Evolutionary conservation across 1,140 invertebrate genomes (phyloP), one percentile per base, ranked within the genome.

Genomic region (Asobara japonica): DNA sequence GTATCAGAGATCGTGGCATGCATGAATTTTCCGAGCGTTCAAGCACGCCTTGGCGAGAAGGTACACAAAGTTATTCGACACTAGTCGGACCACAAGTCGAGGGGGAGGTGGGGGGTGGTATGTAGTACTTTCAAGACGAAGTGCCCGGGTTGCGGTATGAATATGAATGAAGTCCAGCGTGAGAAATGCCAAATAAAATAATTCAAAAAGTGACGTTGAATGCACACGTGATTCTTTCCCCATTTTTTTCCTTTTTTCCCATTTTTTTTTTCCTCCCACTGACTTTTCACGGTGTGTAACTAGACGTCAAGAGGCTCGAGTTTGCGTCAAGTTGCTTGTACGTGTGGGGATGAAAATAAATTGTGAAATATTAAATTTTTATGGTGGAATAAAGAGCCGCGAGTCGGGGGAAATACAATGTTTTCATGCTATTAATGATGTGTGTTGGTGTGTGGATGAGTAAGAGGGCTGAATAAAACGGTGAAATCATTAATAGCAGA

Each of bases 141-240:
- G 78, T 80, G 74, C 75, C 68, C 61, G 73, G 38, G 65, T 76
- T 69, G 69, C 66, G 76, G 60, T 76, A 82, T 84, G 82, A 84
- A 84, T 84, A 84, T 82, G 79, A 84, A 84, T 82, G 79, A 82
- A 66, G 33, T 18, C 48, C 18, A 31, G 11, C 61, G 69, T 61
- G 68, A 75, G 75, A 82, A 82, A 76, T 71, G 76, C 71, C 72
- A 79, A 82, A 80, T 82, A 82, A 82, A 80, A 82, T 81, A 80
- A 81, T 81, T 66, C 31, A 56, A 60, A 27, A 41, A 70, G 68
- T 22, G 36, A 61, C 38, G 18, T 51, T 31, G 25, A 60, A 41
- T 27, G 25, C 29, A 27, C 13, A 66, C 51, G 25, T 22, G 38
- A 68, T 71, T 70, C 29, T 61, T 67, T 62, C 69, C 72, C 62